Evolutionary conservation across 2,113 vertebrate species (phyloP).

Genomic region (Callocephalon fimbriatum): DNA sequence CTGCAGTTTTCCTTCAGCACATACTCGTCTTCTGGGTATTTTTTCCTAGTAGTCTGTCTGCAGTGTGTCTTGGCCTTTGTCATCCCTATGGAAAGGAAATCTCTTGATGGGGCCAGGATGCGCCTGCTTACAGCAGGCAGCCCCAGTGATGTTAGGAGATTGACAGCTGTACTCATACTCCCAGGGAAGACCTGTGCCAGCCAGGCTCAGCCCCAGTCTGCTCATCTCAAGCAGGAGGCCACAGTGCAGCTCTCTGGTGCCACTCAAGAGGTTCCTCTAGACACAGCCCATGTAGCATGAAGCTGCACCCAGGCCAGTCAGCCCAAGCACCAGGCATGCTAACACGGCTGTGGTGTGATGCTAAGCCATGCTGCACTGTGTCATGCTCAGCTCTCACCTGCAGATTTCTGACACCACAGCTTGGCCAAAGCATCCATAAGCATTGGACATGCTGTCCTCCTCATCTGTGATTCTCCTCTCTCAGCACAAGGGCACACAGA

Average conservation of each 20-base stretch:
- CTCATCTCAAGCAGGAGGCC: neutral
- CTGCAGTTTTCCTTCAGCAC: neutral
- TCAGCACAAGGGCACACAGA: neutral
- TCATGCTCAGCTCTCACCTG: neutral
- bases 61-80: neutral
- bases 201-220: accelerated
- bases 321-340: neutral
- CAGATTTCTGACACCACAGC: neutral
- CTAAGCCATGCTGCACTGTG: accelerated
- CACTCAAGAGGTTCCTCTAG: neutral
- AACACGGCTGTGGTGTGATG: neutral
- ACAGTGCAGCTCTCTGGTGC: neutral
- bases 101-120: neutral
- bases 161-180: accelerated
- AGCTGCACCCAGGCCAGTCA: neutral
- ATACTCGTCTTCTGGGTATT: neutral
- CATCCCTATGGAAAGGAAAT: neutral
- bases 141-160: neutral
- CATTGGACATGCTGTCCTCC: neutral
- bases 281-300: neutral
- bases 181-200: neutral
- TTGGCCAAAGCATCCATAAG: neutral
- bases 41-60: neutral
- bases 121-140: neutral
- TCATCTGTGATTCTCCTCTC: neutral